Base-by-base conservation (phyloP, 1,140 invertebrate genomes). In the Penaeus vannamei region DNA sequence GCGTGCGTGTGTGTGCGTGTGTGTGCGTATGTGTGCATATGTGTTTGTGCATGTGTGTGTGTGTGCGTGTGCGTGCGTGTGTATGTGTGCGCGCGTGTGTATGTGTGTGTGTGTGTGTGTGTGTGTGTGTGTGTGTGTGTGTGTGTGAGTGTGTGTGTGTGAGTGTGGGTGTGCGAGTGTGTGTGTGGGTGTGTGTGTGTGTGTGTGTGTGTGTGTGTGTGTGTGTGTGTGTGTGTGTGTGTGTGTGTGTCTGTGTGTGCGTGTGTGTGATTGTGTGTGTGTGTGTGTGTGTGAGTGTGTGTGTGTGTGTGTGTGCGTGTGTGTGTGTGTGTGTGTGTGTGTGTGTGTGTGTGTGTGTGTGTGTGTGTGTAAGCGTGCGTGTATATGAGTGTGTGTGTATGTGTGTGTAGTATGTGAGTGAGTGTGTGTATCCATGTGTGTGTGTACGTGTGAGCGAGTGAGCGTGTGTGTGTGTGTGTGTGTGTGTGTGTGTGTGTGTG, bases 171-270 rank as follows among this genome's bases (percentile, higher is more conserved):
- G 32, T 8, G 66, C 23, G 22, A 1, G n/a, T 72, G 12, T 26
- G 32, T 76, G 32, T 76, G 32, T 76, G 29, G 17, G 29, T 72
- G 29, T 72, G 20, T 76, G 32, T 76, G n/a, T 72, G n/a, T 72
- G n/a, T 72, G n/a, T 72, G n/a, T 72, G n/a, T 72, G n/a, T 72
- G n/a, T 72, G n/a, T 72, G n/a, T 72, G n/a, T 72, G 8, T 72
- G 8, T 72, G 23, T 72, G 23, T 72, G 8, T 72, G 8, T 72
- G 8, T 72, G 8, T 72, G 8, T 72, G 23, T 72, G 23, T 72
- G 23, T 72, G 23, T 72, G 23, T 66, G 64, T 66, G 17, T 66
- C 5, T 3, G 29, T 19, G 4, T 66, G 23, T 26, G 29, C 29
- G 4, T n/a, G 22, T 66, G 4, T n/a, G n/a, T n/a, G n/a, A n/a